Evolutionary conservation across 2,797 vertebrate species (phyloP).

Genomic region (Poecile montanus): DNA sequence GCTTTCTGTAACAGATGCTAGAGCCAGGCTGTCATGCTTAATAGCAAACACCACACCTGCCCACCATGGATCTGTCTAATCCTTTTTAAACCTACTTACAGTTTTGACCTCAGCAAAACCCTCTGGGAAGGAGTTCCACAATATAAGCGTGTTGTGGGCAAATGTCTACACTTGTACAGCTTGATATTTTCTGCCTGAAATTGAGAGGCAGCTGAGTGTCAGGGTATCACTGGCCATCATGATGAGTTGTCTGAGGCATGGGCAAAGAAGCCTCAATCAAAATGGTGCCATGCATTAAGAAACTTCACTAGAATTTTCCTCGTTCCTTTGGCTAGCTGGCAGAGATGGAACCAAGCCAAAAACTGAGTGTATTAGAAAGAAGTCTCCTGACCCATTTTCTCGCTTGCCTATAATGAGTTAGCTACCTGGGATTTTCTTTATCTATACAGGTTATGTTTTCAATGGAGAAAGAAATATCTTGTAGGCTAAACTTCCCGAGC

Average conservation of each 20-base stretch:
- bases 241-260: neutral
- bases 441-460: neutral
- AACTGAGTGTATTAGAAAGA: neutral
- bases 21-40: neutral
- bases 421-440: neutral
- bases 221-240: neutral
- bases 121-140: neutral
- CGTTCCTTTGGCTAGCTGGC: neutral
- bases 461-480: neutral
- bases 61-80: slow-evolving; percentile 8
- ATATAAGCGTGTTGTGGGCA: neutral
- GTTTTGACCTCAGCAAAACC: slow-evolving; percentile 7
- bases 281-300: neutral
- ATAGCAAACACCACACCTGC: slow-evolving; percentile 9
- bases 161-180: neutral
- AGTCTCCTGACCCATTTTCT: neutral
- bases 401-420: neutral
- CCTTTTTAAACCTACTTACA: slow-evolving; percentile 22
- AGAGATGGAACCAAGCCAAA: neutral
- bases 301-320: neutral
- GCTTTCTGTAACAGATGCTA: neutral
- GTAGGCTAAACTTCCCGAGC: neutral
- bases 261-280: neutral
- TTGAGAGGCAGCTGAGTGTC: neutral
- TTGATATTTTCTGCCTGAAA: neutral